A percentile compares a stretch with the other conserved stretches of the same genome.
These are phyloP conservation scores for Pipa parva DNA, from an alignment of 2,113 vertebrate genomes.

Conservation along the genomic window DNA sequence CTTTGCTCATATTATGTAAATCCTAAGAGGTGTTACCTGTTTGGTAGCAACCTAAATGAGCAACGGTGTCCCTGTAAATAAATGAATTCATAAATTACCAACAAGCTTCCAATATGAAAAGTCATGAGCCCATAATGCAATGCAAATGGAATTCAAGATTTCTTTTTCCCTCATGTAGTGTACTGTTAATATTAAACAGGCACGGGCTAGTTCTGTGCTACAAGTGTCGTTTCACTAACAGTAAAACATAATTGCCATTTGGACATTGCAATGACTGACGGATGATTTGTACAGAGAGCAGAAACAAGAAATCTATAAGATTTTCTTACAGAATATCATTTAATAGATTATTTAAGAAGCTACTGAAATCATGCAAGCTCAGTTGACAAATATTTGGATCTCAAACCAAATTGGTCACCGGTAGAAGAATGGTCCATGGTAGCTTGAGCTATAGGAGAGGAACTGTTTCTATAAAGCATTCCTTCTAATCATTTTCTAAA, in stretches of 20 bases:
- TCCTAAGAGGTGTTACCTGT: slow-evolving; percentile 59
- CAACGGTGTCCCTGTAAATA: slow-evolving; percentile 58
- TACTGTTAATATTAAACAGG: slow-evolving; percentile 49
- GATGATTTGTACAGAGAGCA: too few species aligned
- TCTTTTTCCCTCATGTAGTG: slow-evolving; percentile 27
- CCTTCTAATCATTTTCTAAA: too few species aligned
- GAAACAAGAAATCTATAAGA: too few species aligned
- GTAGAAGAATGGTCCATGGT: too few species aligned
- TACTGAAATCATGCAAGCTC: too few species aligned
- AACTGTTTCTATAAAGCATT: too few species aligned
- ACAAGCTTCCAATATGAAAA: slow-evolving; percentile 51
- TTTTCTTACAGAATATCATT: too few species aligned
- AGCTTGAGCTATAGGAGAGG: too few species aligned
- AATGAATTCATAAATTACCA: slow-evolving; percentile 68
- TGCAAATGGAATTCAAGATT: slow-evolving; percentile 49
- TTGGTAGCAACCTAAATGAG: slow-evolving; percentile 61
- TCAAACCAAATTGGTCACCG: too few species aligned
- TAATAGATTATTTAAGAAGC: too few species aligned
- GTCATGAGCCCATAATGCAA: slow-evolving; percentile 50
- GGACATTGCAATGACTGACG: slow-evolving; percentile 32
- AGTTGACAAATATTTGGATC: too few species aligned
- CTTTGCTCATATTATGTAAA: slow-evolving; percentile 61
- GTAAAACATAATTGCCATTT: slow-evolving; percentile 46
- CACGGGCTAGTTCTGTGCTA: slow-evolving; percentile 32
- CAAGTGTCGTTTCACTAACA: slow-evolving; percentile 48